These are phyloP conservation scores for Gari tellinella DNA, from an alignment of 2,888 invertebrate species.

Conservation along the genomic window DNA sequence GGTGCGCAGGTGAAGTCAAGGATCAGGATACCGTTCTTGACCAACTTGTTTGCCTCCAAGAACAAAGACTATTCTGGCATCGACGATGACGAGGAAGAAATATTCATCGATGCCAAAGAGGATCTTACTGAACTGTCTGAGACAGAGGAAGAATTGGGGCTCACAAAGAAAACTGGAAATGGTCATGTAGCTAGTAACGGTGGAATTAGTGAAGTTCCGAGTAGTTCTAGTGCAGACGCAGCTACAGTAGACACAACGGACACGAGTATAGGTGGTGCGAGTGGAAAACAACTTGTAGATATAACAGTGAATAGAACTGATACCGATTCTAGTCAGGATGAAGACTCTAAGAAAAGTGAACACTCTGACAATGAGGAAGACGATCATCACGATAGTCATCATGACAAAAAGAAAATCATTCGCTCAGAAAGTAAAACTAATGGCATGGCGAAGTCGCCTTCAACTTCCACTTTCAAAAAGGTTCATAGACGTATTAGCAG, in stretches of 20 bases:
- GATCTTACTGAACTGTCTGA: conserved; percentile 20
- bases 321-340: background rate
- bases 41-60: conserved; percentile 45
- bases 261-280: too few species aligned
- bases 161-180: conserved; percentile 2
- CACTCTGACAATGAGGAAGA: background rate
- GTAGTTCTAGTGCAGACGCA: too few species aligned
- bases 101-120: conserved; percentile 54
- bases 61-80: conserved; percentile 41
- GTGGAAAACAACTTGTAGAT: too few species aligned
- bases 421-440: conserved; percentile 3
- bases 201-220: background rate
- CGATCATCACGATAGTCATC: conserved; percentile 6
- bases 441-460: conserved; percentile 4
- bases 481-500: conserved; percentile 25
- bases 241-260: too few species aligned
- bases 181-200: background rate
- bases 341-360: background rate
- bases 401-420: conserved; percentile 7
- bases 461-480: conserved; percentile 20
- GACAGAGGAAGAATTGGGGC: conserved; percentile 13
- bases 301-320: background rate
- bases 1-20: conserved; percentile 43
- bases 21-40: conserved; percentile 37
- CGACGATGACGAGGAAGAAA: conserved; percentile 51